A percentile compares a stretch with the other conserved stretches of the same genome.
phyloP scores from a whole-genome alignment of 2,113 vertebrate species.

The Esox niger region DNA sequence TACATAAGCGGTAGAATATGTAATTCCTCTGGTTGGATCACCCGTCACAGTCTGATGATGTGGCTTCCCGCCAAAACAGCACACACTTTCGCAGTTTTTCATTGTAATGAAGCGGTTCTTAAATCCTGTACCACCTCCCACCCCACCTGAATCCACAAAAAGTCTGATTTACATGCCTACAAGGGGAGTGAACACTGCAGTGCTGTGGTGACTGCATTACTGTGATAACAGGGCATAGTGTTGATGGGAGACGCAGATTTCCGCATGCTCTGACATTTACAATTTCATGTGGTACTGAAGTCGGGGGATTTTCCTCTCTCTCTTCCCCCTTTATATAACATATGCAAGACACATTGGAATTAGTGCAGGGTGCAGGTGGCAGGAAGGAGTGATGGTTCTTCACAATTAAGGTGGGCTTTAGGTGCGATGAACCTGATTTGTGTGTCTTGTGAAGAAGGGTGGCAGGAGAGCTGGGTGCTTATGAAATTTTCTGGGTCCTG shows the following conservation, averaged over 20 bases:
- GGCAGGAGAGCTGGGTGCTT: slow-evolving; percentile 3
- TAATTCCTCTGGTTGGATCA: slow-evolving; percentile 34
- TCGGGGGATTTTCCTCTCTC: background rate
- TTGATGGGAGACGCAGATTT: slow-evolving; percentile 29
- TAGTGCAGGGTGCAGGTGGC: background rate
- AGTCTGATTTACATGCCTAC: slow-evolving; percentile 21
- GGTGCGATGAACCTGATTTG: background rate
- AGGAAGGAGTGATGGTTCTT: background rate
- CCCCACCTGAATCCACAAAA: slow-evolving; percentile 12
- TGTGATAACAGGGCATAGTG: slow-evolving; percentile 42
- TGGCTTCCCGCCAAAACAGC: slow-evolving; percentile 41
- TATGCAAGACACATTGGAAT: background rate
- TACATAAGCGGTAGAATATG: too few species aligned
- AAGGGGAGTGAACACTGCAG: slow-evolving; percentile 27
- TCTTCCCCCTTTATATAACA: slow-evolving; percentile 5
- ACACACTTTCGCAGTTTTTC: slow-evolving; percentile 19
- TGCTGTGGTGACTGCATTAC: slow-evolving; percentile 47
- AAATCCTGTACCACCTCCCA: slow-evolving; percentile 31
- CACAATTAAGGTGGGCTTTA: background rate
- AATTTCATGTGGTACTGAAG: slow-evolving; percentile 18
- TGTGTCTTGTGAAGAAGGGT: slow-evolving; percentile 1
- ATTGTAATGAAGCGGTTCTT: slow-evolving; percentile 37
- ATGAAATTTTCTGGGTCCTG: background rate
- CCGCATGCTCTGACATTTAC: slow-evolving; percentile 20
- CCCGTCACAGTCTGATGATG: slow-evolving; percentile 28